Evolutionary conservation across 1,140 invertebrate species (phyloP).

Genomic region (Lordiphosa mommai): DNA sequence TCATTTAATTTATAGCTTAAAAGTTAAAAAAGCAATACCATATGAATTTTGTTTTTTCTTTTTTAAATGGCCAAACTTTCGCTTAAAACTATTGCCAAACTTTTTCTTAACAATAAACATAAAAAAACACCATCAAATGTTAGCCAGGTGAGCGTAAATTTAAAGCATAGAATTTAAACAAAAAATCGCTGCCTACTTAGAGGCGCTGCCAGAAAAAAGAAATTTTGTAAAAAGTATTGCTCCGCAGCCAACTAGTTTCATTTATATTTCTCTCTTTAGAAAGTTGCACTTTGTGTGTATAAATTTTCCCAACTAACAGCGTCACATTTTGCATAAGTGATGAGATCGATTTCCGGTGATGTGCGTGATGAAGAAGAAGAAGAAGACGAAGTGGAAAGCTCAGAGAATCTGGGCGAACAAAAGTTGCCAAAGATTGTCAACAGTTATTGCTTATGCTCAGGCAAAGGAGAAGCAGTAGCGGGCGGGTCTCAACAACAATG

Average conservation of each 20-base stretch:
- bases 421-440: conserved; percentile 75
- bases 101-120: too few relatives aligned
- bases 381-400: conserved; percentile 9
- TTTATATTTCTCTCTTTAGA: background rate
- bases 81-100: too few relatives aligned
- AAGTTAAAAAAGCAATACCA: too few relatives aligned
- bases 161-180: too few relatives aligned
- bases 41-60: too few relatives aligned
- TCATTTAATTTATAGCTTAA: too few relatives aligned
- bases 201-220: too few relatives aligned
- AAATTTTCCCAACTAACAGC: conserved; percentile 72
- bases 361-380: conserved; percentile 49
- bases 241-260: conserved; percentile 16
- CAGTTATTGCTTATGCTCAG: conserved; percentile 57
- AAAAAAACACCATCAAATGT: too few relatives aligned
- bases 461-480: background rate
- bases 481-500: conserved; percentile 13
- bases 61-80: too few relatives aligned
- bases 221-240: conserved; percentile 20
- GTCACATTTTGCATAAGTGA: conserved; percentile 77
- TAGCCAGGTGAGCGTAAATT: too few relatives aligned
- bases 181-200: too few relatives aligned
- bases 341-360: conserved; percentile 73
- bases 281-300: conserved; percentile 27
- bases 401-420: conserved; percentile 41